Base-by-base conservation (phyloP, 2,888 invertebrate genomes). In the Drosophila diplacantha region DNA sequence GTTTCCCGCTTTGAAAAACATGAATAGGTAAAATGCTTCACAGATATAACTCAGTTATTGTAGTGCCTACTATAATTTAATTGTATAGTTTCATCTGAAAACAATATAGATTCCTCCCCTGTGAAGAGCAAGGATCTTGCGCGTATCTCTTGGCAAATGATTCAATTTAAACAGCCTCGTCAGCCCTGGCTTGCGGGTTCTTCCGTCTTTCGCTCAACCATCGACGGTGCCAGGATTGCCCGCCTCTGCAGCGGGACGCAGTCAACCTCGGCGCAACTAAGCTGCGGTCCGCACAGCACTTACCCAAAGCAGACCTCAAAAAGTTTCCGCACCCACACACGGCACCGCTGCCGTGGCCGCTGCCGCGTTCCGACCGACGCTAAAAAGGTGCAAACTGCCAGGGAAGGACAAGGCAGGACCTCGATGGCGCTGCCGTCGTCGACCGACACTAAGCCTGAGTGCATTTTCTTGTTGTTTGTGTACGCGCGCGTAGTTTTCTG, bases 391-490 rank as follows among this genome's bases (percentile, higher is more conserved):
- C 75, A 78, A 81, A 75, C 81, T 75, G 75, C 67, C 65, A 49
- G 47, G 51, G 26, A 46, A 61, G 65, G 41, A 41, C 24, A 39
- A 37, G 47, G 43, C 72, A 61, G 61, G 67, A 61, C 71, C 69
- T 66, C 62, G 64, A 56, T 66, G 71, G 50, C 61, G 59, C 63
- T 69, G 44, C 34, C 58, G 41, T 31, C 37, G 52, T 22, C 52
- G 54, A 61, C 69, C 71, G 80, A 82, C 80, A 80, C 80, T 80
- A 80, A 80, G 80, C 80, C 82, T 81, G 83, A 81, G 81, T 81
- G 81, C 81, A 81, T 83, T 81, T 83, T 81, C 81, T 81, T 81
- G 83, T 81, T 78, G 78, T 81, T 61, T 81, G 76, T 80, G 80
- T 80, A 82, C 74, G 80, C 82, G 81, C 74, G 82, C 80, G 73